These are phyloP conservation scores for Lota lota DNA, from an alignment of 2,113 vertebrate species.

Conservation along the genomic window DNA sequence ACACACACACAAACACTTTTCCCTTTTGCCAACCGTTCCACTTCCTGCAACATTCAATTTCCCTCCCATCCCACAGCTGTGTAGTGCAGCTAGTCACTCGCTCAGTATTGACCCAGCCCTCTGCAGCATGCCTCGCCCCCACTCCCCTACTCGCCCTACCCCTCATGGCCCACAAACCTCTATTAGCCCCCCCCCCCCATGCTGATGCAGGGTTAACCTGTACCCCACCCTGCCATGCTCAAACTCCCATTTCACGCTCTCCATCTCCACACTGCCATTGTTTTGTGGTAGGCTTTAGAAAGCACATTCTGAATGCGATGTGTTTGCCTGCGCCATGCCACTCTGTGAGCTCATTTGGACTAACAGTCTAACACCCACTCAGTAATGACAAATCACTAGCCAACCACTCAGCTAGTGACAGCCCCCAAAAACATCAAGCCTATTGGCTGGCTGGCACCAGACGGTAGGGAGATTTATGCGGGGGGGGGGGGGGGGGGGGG, in stretches of 20 bases:
- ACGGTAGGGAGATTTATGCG: no score
- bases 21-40: slow-evolving; percentile 1
- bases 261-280: not conserved
- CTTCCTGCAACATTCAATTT: slow-evolving; percentile 31
- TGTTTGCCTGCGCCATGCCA: not conserved
- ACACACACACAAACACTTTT: slow-evolving; percentile 13
- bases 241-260: not conserved
- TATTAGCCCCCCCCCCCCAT: not conserved
- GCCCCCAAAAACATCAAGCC: no score
- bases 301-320: not conserved
- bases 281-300: not conserved
- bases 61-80: slow-evolving; percentile 25
- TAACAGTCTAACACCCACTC: not conserved
- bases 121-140: not conserved
- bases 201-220: not conserved
- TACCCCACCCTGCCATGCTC: not conserved
- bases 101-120: slow-evolving; percentile 40
- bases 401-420: not conserved
- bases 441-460: no score
- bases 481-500: no score
- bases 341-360: not conserved
- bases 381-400: not conserved
- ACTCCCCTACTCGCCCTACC: not conserved
- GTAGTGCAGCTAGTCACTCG: slow-evolving; percentile 20
- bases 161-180: slow-evolving; percentile 21